Percentiles rank a stretch among this genome's conserved stretches.
phyloP scores from a whole-genome alignment of 2,888 invertebrate species.

The Hypena proboscidalis region DNA sequence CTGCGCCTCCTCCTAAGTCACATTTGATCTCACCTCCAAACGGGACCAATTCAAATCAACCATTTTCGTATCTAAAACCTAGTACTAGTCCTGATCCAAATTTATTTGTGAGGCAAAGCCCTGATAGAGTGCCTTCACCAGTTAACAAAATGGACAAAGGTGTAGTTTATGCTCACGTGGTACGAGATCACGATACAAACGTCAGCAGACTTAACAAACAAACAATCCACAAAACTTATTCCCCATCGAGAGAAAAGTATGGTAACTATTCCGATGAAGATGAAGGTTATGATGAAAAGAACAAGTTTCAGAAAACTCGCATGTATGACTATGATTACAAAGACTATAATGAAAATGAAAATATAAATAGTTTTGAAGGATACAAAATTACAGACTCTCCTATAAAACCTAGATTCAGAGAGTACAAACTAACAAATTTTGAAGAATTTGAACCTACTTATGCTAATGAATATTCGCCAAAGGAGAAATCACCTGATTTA shows the following conservation, averaged over 20 bases:
- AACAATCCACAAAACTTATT: conserved; percentile 83
- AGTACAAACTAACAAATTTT: conserved; percentile 83
- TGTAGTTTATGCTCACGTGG: conserved; percentile 92
- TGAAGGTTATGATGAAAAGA: conserved; percentile 89
- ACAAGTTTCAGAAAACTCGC: conserved; percentile 65
- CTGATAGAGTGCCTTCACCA: conserved; percentile 75
- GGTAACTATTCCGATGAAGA: conserved; percentile 90
- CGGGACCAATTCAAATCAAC: conserved; percentile 90
- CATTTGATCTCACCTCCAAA: conserved; percentile 87
- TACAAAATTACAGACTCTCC: conserved; percentile 84
- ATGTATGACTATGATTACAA: conserved; percentile 78
- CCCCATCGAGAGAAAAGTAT: conserved; percentile 77
- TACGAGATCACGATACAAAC: conserved; percentile 73
- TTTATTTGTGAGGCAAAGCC: conserved; percentile 75
- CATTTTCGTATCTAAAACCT: conserved; percentile 91
- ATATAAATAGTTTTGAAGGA: conserved; percentile 68
- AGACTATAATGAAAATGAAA: conserved; percentile 74
- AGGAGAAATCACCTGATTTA: conserved; percentile 60
- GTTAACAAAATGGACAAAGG: conserved; percentile 82
- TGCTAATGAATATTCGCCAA: conserved; percentile 69
- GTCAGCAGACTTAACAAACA: conserved; percentile 61
- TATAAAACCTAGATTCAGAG: conserved; percentile 87
- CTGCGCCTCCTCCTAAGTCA: conserved; percentile 87
- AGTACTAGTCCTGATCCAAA: conserved; percentile 83
- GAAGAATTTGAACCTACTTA: conserved; percentile 81